These are phyloP conservation scores for Streblospio benedicti DNA, from an alignment of 1,140 invertebrate species.

Conservation along the genomic window DNA sequence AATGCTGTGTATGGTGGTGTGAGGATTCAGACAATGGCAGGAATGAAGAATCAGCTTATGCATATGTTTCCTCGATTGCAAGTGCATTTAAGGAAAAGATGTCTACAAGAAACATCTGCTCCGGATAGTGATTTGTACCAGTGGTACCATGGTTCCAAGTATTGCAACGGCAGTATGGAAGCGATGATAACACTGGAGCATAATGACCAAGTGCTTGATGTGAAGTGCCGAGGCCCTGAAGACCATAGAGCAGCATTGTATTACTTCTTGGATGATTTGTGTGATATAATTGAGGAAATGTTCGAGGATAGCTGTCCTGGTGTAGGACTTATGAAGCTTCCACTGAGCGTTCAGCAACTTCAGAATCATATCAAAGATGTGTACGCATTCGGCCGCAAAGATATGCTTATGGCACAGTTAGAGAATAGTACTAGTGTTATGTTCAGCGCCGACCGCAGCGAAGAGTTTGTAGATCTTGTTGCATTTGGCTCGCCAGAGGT, in stretches of 20 bases:
- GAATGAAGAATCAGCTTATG: slow-evolving; percentile 54
- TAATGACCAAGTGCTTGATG: slow-evolving; percentile 51
- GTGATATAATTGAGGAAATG: slow-evolving; percentile 61
- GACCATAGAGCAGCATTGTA: slow-evolving; percentile 48
- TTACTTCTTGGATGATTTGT: slow-evolving; percentile 66
- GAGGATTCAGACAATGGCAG: slow-evolving; percentile 52
- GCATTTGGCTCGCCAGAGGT: slow-evolving; percentile 57
- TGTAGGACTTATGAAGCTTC: slow-evolving; percentile 57
- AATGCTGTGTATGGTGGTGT: slow-evolving; percentile 61
- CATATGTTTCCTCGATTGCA: slow-evolving; percentile 65
- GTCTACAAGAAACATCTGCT: slow-evolving; percentile 50
- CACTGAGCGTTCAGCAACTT: slow-evolving; percentile 54
- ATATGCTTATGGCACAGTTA: slow-evolving; percentile 56
- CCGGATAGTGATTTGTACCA: slow-evolving; percentile 61
- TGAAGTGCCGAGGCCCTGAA: slow-evolving; percentile 63
- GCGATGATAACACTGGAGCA: slow-evolving; percentile 63
- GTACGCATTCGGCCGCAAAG: slow-evolving; percentile 56
- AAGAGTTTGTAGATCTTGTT: slow-evolving; percentile 60
- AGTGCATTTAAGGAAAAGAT: slow-evolving; percentile 58
- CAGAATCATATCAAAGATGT: slow-evolving; percentile 54
- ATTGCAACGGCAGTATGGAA: slow-evolving; percentile 63
- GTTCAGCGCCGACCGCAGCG: slow-evolving; percentile 53
- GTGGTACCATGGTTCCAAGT: slow-evolving; percentile 71
- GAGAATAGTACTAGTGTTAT: slow-evolving; percentile 23
- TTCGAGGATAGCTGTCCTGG: slow-evolving; percentile 60